Percentiles rank a stretch among this genome's conserved stretches.
Conservation (phyloP, 1,140 invertebrate species). For the Listronotus oregonensis region DNA sequence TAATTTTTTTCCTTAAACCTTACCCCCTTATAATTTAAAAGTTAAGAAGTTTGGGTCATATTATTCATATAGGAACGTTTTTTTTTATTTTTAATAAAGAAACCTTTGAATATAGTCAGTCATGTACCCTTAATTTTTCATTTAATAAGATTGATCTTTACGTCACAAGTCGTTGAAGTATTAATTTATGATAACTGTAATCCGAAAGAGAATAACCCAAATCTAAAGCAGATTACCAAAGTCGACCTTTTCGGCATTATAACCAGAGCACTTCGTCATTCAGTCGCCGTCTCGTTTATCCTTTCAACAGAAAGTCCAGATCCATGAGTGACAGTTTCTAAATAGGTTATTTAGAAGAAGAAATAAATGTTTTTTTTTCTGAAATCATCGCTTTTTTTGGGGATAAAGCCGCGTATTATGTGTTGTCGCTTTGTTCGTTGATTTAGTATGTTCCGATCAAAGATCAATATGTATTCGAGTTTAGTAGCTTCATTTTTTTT, state of each 20-base stretch:
- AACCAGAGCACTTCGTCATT: constrained; percentile 23
- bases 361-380: constrained; percentile 10
- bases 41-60: no score
- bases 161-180: not conserved
- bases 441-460: not conserved
- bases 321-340: constrained; percentile 26
- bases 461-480: no score
- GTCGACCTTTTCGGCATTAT: constrained; percentile 22
- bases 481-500: no score
- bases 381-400: not conserved
- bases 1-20: no score
- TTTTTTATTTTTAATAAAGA: no score
- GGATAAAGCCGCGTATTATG: not conserved
- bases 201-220: constrained; percentile 13
- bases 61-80: no score
- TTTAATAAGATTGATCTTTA: no score
- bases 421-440: constrained; percentile 7
- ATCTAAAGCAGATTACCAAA: constrained; percentile 25
- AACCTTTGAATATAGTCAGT: no score
- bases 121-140: no score
- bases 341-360: constrained; percentile 15
- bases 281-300: constrained; percentile 17
- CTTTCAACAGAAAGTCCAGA: constrained; percentile 7
- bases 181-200: constrained; percentile 20
- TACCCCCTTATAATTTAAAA: no score